These are phyloP conservation scores for Scaptomyza pallida DNA, from an alignment of 1,140 invertebrate genomes.

Conservation along the genomic window DNA sequence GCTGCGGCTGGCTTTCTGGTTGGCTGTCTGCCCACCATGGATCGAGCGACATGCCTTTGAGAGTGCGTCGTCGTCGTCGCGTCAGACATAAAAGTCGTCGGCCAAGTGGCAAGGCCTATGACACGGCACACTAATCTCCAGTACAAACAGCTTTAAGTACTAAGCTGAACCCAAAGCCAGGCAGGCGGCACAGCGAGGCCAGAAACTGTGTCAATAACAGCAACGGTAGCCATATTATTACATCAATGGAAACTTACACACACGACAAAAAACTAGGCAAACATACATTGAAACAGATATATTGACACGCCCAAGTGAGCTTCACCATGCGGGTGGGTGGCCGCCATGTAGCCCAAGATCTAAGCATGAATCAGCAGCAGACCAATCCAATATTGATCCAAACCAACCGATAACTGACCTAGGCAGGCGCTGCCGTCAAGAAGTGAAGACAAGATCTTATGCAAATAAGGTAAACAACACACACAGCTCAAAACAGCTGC, in stretches of 20 bases:
- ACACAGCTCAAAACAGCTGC: slow-evolving; percentile 38
- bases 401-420: slow-evolving; percentile 69
- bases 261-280: slow-evolving; percentile 31
- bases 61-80: slow-evolving; percentile 50
- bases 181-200: slow-evolving; percentile 56
- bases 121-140: slow-evolving; percentile 51
- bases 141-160: slow-evolving; percentile 36
- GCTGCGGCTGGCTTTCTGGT: slow-evolving; percentile 43
- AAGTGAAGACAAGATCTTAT: slow-evolving; percentile 56
- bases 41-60: slow-evolving; percentile 62
- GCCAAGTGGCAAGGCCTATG: slow-evolving; percentile 41
- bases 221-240: slow-evolving; percentile 65
- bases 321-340: slow-evolving; percentile 51
- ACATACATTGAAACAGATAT: slow-evolving; percentile 9
- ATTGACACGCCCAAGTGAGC: slow-evolving; percentile 22
- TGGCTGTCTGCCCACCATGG: slow-evolving; percentile 63
- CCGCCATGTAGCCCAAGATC: slow-evolving; percentile 43
- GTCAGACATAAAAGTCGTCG: slow-evolving; percentile 5
- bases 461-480: slow-evolving; percentile 65
- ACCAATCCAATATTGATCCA: slow-evolving; percentile 10
- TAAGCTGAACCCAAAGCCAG: slow-evolving; percentile 33
- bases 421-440: slow-evolving; percentile 55
- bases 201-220: slow-evolving; percentile 79
- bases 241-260: slow-evolving; percentile 59
- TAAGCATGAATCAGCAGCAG: slow-evolving; percentile 70